A percentile compares a stretch with the other conserved stretches of the same genome.
These are phyloP conservation scores for Apamea sordens DNA, from an alignment of 2,888 invertebrate species.

Conservation along the genomic window DNA sequence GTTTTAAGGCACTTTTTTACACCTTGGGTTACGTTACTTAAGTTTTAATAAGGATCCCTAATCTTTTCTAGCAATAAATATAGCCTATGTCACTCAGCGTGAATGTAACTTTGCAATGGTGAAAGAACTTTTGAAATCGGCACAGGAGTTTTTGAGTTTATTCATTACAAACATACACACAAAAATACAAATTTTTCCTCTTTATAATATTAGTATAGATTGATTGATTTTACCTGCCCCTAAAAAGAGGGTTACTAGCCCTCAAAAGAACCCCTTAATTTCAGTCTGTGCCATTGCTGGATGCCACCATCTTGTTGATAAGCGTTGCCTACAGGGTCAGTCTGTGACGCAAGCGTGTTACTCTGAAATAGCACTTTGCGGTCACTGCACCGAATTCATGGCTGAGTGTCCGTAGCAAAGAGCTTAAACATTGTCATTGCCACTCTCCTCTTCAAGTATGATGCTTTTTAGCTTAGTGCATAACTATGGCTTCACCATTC, in stretches of 20 bases:
- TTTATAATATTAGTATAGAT: too few relatives aligned
- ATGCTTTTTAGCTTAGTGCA: not conserved
- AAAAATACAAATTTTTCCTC: too few relatives aligned
- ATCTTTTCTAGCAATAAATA: too few relatives aligned
- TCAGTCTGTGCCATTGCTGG: too few relatives aligned
- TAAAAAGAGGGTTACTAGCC: not conserved
- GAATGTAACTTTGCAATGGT: too few relatives aligned
- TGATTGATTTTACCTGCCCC: not conserved
- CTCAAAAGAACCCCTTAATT: not conserved
- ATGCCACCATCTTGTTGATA: not conserved
- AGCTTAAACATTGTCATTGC: conserved; percentile 3
- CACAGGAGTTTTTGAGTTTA: too few relatives aligned
- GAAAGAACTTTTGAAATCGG: too few relatives aligned
- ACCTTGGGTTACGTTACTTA: too few relatives aligned
- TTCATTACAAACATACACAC: too few relatives aligned
- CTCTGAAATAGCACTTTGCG: not conserved
- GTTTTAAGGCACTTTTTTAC: too few relatives aligned
- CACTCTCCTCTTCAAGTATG: not conserved
- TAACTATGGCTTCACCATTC: not conserved
- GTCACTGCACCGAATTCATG: conserved; percentile 2
- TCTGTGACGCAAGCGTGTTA: not conserved
- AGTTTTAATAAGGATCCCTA: too few relatives aligned
- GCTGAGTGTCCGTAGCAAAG: not conserved
- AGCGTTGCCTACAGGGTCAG: not conserved
- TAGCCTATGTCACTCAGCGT: too few relatives aligned